Percentiles rank a stretch among this genome's conserved stretches.
phyloP scores from a whole-genome alignment of 2,797 vertebrate species.

The Semaprochilodus insignis region DNA sequence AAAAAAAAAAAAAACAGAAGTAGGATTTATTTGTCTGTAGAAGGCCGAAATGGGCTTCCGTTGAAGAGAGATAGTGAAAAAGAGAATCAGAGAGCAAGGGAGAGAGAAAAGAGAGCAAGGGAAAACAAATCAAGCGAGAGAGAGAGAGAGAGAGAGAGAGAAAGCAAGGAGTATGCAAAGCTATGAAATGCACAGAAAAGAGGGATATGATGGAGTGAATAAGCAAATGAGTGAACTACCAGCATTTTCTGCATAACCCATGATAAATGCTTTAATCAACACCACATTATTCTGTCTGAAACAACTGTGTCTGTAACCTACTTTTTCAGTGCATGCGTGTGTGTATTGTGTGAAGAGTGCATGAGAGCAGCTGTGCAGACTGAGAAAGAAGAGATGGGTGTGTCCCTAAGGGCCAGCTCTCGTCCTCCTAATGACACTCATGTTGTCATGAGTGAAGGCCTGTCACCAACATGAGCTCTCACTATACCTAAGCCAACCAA shows the following conservation, averaged over 20 bases:
- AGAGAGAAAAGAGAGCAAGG: not conserved
- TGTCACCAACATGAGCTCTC: constrained; percentile 4
- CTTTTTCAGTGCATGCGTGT: constrained; percentile 13
- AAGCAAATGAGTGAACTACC: not conserved
- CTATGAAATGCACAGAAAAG: not conserved
- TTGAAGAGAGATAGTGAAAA: not conserved
- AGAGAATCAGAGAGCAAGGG: not conserved
- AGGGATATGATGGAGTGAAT: not conserved
- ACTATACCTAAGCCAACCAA: not conserved
- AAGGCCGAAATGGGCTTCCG: no score
- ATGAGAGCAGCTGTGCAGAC: constrained; percentile 9
- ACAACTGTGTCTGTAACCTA: constrained; percentile 9
- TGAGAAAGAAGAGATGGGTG: constrained; percentile 5
- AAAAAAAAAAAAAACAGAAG: no score
- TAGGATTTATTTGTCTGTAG: no score
- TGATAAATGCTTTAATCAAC: not conserved
- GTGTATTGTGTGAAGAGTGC: constrained; percentile 6
- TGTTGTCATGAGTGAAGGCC: constrained; percentile 21
- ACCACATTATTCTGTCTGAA: not conserved
- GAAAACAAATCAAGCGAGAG: no score
- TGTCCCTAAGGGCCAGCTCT: not conserved
- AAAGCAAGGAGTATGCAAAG: not conserved
- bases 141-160: not conserved
- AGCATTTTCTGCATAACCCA: not conserved
- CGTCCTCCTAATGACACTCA: constrained; percentile 4